phyloP scores from a whole-genome alignment of 2,888 invertebrate genomes.

The Oxycera nigricornis region DNA sequence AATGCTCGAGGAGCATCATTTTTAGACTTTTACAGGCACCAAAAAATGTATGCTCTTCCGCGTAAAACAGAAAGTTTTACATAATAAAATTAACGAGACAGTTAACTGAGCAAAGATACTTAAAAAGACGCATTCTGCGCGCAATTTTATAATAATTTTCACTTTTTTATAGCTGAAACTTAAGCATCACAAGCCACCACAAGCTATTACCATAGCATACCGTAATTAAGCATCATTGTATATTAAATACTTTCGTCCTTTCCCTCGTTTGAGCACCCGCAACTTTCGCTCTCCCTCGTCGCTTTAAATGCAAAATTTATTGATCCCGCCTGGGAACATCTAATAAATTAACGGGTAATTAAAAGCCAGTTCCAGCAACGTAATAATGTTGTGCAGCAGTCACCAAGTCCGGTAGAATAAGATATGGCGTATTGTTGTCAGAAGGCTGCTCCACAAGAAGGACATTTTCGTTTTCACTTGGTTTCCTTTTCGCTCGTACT shows the following conservation, averaged over 20 bases:
- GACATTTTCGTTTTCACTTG: background rate
- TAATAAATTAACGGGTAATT: constrained; percentile 38
- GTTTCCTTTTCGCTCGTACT: background rate
- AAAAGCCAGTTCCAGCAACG: constrained; percentile 16
- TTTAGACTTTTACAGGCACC: no score
- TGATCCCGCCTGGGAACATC: constrained; percentile 11
- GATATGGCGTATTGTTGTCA: no score
- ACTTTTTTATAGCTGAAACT: no score
- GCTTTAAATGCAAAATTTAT: constrained; percentile 15
- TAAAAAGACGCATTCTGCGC: no score
- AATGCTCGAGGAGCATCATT: no score
- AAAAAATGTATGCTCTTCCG: no score
- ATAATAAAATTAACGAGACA: no score
- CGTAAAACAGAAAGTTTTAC: no score
- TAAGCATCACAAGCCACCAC: no score
- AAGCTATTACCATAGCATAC: background rate
- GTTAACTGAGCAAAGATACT: no score
- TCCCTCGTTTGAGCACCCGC: background rate
- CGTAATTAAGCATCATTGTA: background rate
- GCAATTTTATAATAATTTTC: no score
- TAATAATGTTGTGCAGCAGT: background rate
- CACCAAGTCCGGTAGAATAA: background rate
- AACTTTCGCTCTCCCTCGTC: background rate
- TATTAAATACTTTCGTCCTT: background rate
- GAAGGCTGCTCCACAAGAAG: no score